These are phyloP conservation scores for Volucella inanis DNA, from an alignment of 2,888 invertebrate genomes.

Conservation along the genomic window DNA sequence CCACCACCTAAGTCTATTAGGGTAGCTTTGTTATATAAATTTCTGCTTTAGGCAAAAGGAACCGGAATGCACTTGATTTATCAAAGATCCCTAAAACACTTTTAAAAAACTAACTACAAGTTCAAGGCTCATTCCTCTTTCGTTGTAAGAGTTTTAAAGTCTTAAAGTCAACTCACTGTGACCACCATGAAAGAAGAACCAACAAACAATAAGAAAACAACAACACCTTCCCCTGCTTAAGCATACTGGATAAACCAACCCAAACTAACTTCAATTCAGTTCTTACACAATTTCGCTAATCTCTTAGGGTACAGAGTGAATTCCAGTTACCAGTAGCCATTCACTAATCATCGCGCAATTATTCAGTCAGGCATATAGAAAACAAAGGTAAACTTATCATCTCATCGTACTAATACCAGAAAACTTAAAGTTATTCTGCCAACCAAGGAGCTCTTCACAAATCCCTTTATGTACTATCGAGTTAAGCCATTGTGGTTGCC, in stretches of 20 bases:
- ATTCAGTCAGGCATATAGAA: slow-evolving; percentile 34
- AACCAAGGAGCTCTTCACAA: slow-evolving; percentile 18
- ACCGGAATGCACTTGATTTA: no score
- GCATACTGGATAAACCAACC: slow-evolving; percentile 18
- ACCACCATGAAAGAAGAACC: not conserved
- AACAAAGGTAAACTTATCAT: slow-evolving; percentile 19
- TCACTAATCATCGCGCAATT: slow-evolving; percentile 13
- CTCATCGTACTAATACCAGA: not conserved
- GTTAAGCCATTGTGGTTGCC: slow-evolving; percentile 53
- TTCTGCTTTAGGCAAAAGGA: no score
- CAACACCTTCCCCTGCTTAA: not conserved
- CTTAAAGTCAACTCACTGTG: no score
- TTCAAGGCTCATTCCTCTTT: no score
- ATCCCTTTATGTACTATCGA: slow-evolving; percentile 11
- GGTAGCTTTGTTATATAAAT: no score
- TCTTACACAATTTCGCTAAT: not conserved
- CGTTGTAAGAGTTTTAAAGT: no score
- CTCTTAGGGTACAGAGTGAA: not conserved
- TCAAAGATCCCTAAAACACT: no score
- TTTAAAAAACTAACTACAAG: no score
- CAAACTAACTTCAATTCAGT: slow-evolving; percentile 6
- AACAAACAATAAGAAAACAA: no score
- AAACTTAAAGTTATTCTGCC: slow-evolving; percentile 10
- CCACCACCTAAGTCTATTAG: no score
- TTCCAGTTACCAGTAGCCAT: slow-evolving; percentile 3